Base-by-base conservation (phyloP, 1,140 invertebrate species). In the Drosophila quadrilineata region DNA sequence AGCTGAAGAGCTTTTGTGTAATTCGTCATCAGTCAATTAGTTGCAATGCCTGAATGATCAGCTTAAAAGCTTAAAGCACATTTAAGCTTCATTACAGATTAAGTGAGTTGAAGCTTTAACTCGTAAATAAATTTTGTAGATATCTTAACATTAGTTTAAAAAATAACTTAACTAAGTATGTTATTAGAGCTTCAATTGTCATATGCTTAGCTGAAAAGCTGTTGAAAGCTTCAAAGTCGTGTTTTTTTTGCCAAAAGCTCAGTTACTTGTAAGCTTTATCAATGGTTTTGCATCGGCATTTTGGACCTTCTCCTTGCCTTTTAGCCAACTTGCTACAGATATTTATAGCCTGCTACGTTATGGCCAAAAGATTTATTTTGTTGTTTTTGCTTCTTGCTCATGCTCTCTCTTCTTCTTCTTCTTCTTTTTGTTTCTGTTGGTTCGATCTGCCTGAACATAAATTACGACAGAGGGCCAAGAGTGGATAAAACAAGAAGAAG, bases 401-500 rank as follows among this genome's bases (percentile, higher is more conserved):
- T n/a, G n/a, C n/a, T n/a, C n/a, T n/a, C n/a, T n/a, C n/a, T n/a
- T n/a, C n/a, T n/a, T n/a, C n/a, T n/a, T n/a, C n/a, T n/a, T n/a
- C n/a, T n/a, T n/a, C n/a, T n/a, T n/a, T n/a, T n/a, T n/a, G n/a
- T n/a, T n/a, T n/a, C n/a, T n/a, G n/a, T n/a, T n/a, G n/a, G n/a
- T n/a, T 63, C 71, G 76, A 80, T 80, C 75, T 80, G 75, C 67
- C 60, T 75, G 52, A 80, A 80, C 75, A 80, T 80, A 80, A 80
- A 80, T 80, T 80, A 80, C 71, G 22, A 17, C 50, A 38, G 16
- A n/a, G n/a, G 17, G 58, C 38, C 48, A 35, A 57, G 28, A 33
- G 45, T 16, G 16, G 8, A 54, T 3, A 45, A 28, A 41, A 21
- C 4, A 43, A 58, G 33, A 26, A 19, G 6, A 46, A 49, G 33